A percentile compares a stretch with the other conserved stretches of the same genome.
Conservation (phyloP, 2,113 vertebrate species). For the Abramis brama region DNA sequence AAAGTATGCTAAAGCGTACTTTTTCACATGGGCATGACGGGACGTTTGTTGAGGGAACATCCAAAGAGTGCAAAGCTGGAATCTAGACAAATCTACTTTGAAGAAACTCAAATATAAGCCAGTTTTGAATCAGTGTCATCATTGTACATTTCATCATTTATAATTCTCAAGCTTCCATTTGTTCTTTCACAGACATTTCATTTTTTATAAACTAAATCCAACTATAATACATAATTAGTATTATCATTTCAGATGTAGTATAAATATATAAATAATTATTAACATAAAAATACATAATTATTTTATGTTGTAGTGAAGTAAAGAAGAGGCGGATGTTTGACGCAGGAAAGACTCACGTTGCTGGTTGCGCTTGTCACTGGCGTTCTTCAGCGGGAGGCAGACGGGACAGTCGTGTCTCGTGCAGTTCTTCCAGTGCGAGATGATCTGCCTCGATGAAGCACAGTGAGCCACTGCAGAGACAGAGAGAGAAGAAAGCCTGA, state of each 20-base stretch:
- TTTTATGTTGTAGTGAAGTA: background rate
- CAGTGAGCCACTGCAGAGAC: constrained; percentile 92
- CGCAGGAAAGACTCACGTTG: constrained; percentile 68
- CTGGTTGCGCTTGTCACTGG: constrained; percentile 79
- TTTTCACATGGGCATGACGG: background rate
- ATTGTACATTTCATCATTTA: no score
- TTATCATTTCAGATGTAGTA: background rate
- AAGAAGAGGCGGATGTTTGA: constrained; percentile 69
- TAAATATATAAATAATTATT: background rate
- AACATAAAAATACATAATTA: background rate
- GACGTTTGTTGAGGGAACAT: background rate
- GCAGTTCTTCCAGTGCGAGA: constrained; percentile 90
- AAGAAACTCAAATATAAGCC: background rate
- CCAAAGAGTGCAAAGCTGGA: no score
- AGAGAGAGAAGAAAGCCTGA: constrained; percentile 51
- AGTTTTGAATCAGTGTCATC: background rate
- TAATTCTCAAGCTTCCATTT: background rate
- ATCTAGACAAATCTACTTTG: no score
- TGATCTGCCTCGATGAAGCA: constrained; percentile 98
- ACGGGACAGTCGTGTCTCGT: constrained; percentile 80
- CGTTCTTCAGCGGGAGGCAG: constrained; percentile 79
- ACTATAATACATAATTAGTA: background rate
- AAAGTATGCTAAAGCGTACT: no score
- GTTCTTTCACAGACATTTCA: background rate
- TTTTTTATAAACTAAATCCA: background rate